Evolutionary conservation across 2,797 vertebrate species (phyloP).

Genomic region (Tapirus indicus): DNA sequence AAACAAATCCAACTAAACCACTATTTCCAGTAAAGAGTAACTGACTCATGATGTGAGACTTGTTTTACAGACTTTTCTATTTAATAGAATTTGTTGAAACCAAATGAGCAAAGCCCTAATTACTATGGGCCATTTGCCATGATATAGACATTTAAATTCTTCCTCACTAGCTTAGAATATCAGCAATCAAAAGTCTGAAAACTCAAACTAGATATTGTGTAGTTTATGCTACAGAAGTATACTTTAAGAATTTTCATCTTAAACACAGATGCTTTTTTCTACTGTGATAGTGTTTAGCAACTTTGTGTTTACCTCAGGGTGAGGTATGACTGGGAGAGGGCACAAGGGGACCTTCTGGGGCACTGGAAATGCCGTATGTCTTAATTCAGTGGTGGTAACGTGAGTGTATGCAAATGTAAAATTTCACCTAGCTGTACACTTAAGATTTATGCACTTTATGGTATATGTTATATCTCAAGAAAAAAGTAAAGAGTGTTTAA

Average conservation of each 20-base stretch:
- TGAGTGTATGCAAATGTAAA: background rate
- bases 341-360: background rate
- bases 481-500: background rate
- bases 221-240: slow-evolving; percentile 30
- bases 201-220: background rate
- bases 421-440: slow-evolving; percentile 9
- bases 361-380: background rate
- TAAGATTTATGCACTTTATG: slow-evolving; percentile 30
- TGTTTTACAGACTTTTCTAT: slow-evolving; percentile 42
- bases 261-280: background rate
- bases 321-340: background rate
- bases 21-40: slow-evolving; percentile 46
- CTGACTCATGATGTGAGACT: slow-evolving; percentile 45
- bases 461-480: background rate
- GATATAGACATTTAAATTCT: slow-evolving; percentile 60
- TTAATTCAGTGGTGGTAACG: slow-evolving; percentile 29
- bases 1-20: slow-evolving; percentile 12
- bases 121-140: slow-evolving; percentile 37
- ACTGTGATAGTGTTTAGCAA: background rate
- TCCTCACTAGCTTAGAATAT: slow-evolving; percentile 40
- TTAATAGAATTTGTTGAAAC: slow-evolving; percentile 41
- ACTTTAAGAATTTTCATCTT: slow-evolving; percentile 63
- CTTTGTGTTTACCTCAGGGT: slow-evolving; percentile 28
- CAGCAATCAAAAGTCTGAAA: slow-evolving; percentile 44
- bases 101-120: slow-evolving; percentile 58